phyloP scores from a whole-genome alignment of 2,888 invertebrate genomes.

The Drosophila meridionalis region DNA sequence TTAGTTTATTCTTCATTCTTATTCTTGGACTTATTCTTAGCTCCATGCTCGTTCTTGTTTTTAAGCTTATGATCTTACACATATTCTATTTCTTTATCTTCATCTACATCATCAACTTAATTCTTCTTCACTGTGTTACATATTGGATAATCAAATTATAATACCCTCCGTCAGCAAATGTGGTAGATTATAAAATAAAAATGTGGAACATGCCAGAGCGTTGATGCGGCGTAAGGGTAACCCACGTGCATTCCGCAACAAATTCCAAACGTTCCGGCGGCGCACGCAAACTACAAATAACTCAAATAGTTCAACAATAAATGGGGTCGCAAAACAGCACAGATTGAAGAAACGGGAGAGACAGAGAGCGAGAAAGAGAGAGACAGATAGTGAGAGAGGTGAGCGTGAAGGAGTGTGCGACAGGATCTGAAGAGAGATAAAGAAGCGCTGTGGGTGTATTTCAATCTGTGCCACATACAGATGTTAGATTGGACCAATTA shows the following conservation, averaged over 20 bases:
- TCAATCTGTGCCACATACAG: constrained; percentile 8
- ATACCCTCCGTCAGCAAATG: constrained; percentile 3
- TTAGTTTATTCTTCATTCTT: not conserved
- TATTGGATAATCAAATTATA: not conserved
- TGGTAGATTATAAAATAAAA: constrained; percentile 31
- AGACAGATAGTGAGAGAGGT: too few species aligned
- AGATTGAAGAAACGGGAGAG: constrained; percentile 5
- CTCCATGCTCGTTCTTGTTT: too few species aligned
- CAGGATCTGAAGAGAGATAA: constrained; percentile 10
- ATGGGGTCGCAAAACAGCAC: constrained; percentile 5
- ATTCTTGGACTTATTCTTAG: not conserved
- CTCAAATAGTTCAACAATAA: constrained; percentile 54
- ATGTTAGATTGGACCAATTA: constrained; percentile 17
- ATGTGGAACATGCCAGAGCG: constrained; percentile 40
- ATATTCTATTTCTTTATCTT: not conserved
- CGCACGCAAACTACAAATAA: constrained; percentile 63
- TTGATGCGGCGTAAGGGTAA: constrained; percentile 10
- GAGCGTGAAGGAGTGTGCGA: not conserved
- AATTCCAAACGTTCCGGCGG: constrained; percentile 56
- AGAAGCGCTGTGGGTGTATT: not conserved
- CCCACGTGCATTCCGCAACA: constrained; percentile 47
- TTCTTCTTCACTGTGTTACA: not conserved
- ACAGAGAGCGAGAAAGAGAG: not conserved
- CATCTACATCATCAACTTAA: not conserved
- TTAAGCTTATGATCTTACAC: not conserved